Evolutionary conservation across 2,797 vertebrate species (phyloP).

Genomic region (Tinamus major): DNA sequence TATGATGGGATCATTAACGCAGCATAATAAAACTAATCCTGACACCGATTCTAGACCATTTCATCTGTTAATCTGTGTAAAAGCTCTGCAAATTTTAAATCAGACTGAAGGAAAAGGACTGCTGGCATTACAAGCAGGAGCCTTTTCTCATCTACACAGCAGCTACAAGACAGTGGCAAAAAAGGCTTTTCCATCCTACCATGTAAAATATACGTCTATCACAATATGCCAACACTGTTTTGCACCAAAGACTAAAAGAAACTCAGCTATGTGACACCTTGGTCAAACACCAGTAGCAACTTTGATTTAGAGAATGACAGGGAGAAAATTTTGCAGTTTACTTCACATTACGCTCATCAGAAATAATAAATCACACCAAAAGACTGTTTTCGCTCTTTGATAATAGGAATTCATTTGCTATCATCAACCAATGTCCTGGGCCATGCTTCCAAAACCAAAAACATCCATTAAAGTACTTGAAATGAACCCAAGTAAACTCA

Average conservation of each 20-base stretch:
- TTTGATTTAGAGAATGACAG: neutral
- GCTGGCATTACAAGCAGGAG: neutral
- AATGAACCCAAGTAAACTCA: neutral
- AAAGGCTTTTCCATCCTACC: neutral
- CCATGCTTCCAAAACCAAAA: conserved; percentile 18
- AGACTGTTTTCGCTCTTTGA: neutral
- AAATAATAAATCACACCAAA: neutral
- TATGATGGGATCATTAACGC: neutral
- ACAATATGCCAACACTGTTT: neutral
- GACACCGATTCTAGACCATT: neutral
- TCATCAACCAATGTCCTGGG: neutral
- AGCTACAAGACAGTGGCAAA: neutral
- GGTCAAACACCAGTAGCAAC: neutral
- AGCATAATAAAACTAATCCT: neutral
- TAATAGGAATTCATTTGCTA: neutral
- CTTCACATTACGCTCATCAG: neutral
- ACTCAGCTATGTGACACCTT: neutral
- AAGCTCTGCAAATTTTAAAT: neutral
- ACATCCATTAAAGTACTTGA: neutral
- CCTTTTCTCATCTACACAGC: neutral
- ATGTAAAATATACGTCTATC: neutral
- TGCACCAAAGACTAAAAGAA: neutral
- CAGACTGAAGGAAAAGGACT: neutral
- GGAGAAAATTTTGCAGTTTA: neutral
- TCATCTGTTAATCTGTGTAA: neutral